Base-by-base conservation (phyloP, 2,113 vertebrate species). In the Aleadryas rufinucha region DNA sequence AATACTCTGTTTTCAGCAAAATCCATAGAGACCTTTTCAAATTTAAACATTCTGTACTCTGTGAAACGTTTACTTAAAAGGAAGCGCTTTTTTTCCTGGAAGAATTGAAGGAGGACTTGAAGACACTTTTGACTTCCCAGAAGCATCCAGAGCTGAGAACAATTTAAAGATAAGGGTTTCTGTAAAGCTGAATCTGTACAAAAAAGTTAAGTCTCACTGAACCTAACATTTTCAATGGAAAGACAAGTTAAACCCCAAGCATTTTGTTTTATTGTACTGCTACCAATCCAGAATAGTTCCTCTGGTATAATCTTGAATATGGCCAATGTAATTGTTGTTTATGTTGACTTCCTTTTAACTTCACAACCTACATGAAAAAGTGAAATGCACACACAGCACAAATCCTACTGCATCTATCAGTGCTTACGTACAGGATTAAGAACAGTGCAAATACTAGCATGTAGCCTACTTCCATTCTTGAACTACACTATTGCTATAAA, bases 401-500 rank as follows among this genome's bases (percentile, higher is more conserved):
- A 84, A 65, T 84, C 44, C 66, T 88, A 75, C 66, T 92, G 87
- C 78, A 87, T 91, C 65, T 75, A 52, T 84, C 95, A 68, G 70
- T 97, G 95, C 91, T 71, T 33, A 75, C 2, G 1, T 35, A 79
- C 16, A 81, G 70, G 47, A 85, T 92, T 93, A 77, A 88, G 42
- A 81, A 83, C 87, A 93, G 89, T 94, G 30, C 85, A 69, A 95
- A 79, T n/a, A 85, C 70, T 50, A 83, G 68, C 64, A 60, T 53
- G 93, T 79, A 69, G 49, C 74, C 68, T 75, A 47, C 33, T 64
- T 92, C 57, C 26, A 42, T 75, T 92, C 49, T 75, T 85, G 39
- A 93, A 92, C 75, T 74, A 94, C 44, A 37, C 93, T 92, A 96
- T 70, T 96, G 91, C 78, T 94, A 74, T 89, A 96, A 77, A 86